Conservation (phyloP, 1,140 invertebrate species). For the Sitophilus oryzae region DNA sequence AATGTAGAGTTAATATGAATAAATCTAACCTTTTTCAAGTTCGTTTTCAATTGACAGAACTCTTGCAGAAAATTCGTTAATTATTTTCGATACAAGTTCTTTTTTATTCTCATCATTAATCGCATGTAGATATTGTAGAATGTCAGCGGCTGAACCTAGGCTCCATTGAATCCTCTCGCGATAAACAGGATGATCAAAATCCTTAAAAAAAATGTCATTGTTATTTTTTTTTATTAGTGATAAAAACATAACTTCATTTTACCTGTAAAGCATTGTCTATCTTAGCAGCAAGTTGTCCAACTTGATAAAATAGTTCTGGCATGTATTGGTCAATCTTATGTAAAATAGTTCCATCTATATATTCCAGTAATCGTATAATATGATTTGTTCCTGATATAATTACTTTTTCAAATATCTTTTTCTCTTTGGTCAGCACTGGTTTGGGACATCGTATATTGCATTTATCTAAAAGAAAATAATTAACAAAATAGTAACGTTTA, state of each 20-base stretch:
- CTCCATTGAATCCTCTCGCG: slow-evolving; percentile 66
- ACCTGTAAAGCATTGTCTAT: slow-evolving; percentile 63
- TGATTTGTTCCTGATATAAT: slow-evolving; percentile 50
- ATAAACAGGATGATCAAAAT: slow-evolving; percentile 65
- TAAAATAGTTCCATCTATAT: slow-evolving; percentile 64
- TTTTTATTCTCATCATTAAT: slow-evolving; percentile 56
- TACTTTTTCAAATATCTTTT: slow-evolving; percentile 57
- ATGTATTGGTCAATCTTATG: slow-evolving; percentile 50
- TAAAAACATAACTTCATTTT: slow-evolving; percentile 16
- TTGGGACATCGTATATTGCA: slow-evolving; percentile 57
- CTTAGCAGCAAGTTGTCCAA: slow-evolving; percentile 63
- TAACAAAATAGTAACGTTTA: too few species aligned
- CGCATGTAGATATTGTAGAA: slow-evolving; percentile 64
- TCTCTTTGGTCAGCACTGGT: slow-evolving; percentile 60
- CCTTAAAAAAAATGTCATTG: slow-evolving; percentile 40
- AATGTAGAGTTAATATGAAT: neutral
- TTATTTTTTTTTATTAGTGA: neutral
- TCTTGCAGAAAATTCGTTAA: slow-evolving; percentile 59
- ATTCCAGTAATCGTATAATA: slow-evolving; percentile 67
- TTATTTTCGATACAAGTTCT: slow-evolving; percentile 56
- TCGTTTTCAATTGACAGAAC: slow-evolving; percentile 53
- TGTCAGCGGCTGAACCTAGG: slow-evolving; percentile 57
- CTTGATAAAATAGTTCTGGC: slow-evolving; percentile 57
- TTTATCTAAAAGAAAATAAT: slow-evolving; percentile 32
- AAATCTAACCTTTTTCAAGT: slow-evolving; percentile 55